phyloP scores from a whole-genome alignment of 2,797 vertebrate genomes.

The Epinephelus malabaricus region DNA sequence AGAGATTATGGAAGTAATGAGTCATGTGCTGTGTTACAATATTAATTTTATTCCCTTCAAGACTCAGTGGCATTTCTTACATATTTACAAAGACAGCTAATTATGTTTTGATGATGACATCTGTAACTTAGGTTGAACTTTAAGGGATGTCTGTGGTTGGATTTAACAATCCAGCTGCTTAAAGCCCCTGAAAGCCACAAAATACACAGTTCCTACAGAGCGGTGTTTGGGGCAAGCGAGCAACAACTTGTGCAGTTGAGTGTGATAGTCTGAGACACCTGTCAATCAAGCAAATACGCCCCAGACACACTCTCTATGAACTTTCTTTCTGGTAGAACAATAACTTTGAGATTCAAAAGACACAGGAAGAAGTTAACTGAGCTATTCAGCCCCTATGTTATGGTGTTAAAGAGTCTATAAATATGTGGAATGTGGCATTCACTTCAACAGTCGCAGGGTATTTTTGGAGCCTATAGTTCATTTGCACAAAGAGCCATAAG shows the following conservation, averaged over 20 bases:
- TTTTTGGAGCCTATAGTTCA: slow-evolving; percentile 5
- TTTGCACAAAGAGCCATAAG: neutral
- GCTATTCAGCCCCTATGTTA: neutral
- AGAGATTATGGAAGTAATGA: neutral
- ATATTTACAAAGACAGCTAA: neutral
- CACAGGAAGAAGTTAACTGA: neutral
- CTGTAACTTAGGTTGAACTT: slow-evolving; percentile 10
- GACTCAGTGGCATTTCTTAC: neutral
- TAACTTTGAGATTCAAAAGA: slow-evolving; percentile 29
- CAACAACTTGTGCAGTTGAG: slow-evolving; percentile 42
- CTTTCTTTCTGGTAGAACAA: slow-evolving; percentile 12
- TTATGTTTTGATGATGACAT: neutral
- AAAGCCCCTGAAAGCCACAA: slow-evolving; percentile 46
- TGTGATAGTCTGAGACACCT: slow-evolving; percentile 55
- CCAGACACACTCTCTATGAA: slow-evolving; percentile 14
- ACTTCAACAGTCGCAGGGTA: neutral
- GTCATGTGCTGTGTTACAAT: neutral
- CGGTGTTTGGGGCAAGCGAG: neutral
- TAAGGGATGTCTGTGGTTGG: neutral
- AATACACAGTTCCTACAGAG: slow-evolving; percentile 27
- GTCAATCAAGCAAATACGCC: slow-evolving; percentile 58
- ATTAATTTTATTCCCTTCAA: slow-evolving; percentile 9
- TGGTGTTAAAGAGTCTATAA: neutral
- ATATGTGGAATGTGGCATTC: neutral
- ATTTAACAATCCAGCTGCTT: slow-evolving; percentile 44